Conservation (phyloP, 2,797 vertebrate genomes). For the Xiphorhynchus erythropygius region DNA sequence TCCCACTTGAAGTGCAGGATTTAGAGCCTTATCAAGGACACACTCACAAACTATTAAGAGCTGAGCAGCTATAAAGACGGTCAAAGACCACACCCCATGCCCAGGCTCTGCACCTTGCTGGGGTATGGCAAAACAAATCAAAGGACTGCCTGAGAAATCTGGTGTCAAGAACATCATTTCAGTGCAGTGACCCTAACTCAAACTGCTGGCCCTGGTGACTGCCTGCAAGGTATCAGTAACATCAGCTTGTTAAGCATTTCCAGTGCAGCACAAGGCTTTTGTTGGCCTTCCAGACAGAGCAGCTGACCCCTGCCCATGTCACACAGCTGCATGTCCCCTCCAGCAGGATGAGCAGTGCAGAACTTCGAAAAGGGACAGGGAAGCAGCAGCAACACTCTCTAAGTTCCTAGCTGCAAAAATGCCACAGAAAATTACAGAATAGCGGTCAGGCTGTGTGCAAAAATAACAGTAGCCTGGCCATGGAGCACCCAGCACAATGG, state of each 20-base stretch:
- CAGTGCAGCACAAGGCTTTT: neutral
- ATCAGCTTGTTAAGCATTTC: neutral
- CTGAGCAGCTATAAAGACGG: neutral
- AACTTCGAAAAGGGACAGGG: neutral
- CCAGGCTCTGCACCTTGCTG: neutral
- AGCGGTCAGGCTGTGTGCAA: neutral
- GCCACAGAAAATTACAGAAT: neutral
- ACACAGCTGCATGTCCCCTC: neutral
- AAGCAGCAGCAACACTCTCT: neutral
- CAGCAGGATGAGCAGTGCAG: neutral
- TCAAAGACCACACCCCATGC: neutral
- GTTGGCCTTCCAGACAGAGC: neutral
- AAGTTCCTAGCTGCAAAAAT: neutral
- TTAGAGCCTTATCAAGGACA: neutral
- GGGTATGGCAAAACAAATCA: neutral
- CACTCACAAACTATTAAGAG: neutral
- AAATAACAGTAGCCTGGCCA: neutral
- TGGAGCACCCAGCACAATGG: rapidly evolving
- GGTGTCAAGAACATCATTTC: neutral
- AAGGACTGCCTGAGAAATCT: neutral
- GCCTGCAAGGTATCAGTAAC: neutral
- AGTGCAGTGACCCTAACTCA: neutral
- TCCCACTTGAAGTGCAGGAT: neutral
- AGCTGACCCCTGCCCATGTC: neutral
- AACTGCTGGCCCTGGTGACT: neutral